phyloP scores from a whole-genome alignment of 2,888 invertebrate species.

The Dryococelus australis region DNA sequence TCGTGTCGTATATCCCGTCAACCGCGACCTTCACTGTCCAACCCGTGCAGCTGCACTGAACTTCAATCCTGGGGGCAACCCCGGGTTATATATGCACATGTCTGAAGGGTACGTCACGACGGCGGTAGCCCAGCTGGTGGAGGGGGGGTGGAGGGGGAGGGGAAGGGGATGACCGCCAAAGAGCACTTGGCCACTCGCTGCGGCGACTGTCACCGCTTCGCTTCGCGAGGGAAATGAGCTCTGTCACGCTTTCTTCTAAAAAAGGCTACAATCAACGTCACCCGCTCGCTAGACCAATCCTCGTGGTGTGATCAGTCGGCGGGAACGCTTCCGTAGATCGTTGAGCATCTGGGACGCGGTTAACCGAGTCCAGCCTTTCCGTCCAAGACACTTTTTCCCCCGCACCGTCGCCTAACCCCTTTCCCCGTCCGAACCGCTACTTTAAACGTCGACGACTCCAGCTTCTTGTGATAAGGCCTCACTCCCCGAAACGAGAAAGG shows the following conservation, averaged over 20 bases:
- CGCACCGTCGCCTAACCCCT: no score
- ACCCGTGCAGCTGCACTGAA: not conserved
- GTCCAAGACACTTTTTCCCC: not conserved
- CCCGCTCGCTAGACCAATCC: not conserved
- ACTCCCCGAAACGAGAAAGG: no score
- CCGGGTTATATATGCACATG: constrained; percentile 13
- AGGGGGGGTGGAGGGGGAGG: not conserved
- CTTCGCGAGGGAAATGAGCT: not conserved
- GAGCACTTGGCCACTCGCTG: no score
- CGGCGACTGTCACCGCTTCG: not conserved
- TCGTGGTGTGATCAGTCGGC: not conserved
- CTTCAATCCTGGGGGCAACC: not conserved
- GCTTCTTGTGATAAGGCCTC: no score
- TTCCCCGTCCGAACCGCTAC: no score
- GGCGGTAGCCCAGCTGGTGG: not conserved
- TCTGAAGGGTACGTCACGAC: not conserved
- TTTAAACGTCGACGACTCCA: no score
- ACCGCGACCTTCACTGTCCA: not conserved
- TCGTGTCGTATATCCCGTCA: no score
- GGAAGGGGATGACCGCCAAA: no score
- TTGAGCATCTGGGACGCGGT: constrained; percentile 1
- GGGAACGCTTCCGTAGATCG: not conserved
- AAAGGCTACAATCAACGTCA: not conserved
- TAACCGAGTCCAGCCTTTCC: not conserved
- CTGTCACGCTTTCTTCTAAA: not conserved